These are phyloP conservation scores for Himalopsyche kuldschensis DNA, from an alignment of 2,888 invertebrate species.

Conservation along the genomic window DNA sequence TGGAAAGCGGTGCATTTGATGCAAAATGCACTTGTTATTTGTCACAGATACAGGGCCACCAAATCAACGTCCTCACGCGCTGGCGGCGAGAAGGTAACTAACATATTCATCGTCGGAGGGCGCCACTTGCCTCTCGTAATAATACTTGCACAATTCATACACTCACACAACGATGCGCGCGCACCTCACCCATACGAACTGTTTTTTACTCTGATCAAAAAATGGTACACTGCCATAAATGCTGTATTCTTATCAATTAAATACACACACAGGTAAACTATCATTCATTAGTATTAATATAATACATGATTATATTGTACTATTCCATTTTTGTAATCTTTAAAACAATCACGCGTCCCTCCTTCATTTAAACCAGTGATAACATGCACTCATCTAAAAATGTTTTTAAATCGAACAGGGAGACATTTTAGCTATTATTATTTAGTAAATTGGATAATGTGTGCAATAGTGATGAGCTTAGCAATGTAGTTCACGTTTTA, in stretches of 20 bases:
- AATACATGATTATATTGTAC: no score
- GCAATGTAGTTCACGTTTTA: no score
- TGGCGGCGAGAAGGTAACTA: constrained; percentile 31
- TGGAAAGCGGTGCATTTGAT: constrained; percentile 27
- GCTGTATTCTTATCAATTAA: background rate
- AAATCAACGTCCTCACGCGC: constrained; percentile 19
- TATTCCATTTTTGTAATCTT: no score
- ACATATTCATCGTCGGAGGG: constrained; percentile 21
- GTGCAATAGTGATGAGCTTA: no score
- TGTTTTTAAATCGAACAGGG: no score
- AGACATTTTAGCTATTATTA: no score
- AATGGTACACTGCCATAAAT: background rate
- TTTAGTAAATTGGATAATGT: no score
- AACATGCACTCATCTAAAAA: no score
- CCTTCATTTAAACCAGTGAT: no score
- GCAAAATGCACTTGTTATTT: constrained; percentile 30
- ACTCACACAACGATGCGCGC: constrained; percentile 12
- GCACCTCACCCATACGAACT: constrained; percentile 7
- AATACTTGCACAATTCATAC: constrained; percentile 18
- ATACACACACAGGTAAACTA: background rate
- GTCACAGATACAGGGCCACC: constrained; percentile 21
- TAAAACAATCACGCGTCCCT: no score
- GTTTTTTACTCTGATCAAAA: background rate
- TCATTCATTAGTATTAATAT: background rate
- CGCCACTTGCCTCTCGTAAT: constrained; percentile 14